These are phyloP conservation scores for Girardia tigrina DNA, from an alignment of 2,888 invertebrate species.

Conservation along the genomic window DNA sequence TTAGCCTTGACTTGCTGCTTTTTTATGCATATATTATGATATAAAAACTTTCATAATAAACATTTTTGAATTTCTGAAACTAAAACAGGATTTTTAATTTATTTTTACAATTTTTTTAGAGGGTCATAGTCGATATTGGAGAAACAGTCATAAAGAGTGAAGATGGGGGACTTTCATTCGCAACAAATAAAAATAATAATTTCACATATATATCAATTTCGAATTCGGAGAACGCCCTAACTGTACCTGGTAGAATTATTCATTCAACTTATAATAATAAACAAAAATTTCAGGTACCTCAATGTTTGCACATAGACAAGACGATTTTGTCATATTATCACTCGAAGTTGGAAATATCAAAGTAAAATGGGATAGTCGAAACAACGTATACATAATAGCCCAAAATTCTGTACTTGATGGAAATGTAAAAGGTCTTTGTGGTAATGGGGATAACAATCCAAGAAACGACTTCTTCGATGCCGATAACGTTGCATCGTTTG, in stretches of 20 bases:
- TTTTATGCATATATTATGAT: too few species aligned
- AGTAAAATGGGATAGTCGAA: slow-evolving; percentile 38
- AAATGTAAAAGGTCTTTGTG: slow-evolving; percentile 38
- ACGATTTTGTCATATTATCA: neutral
- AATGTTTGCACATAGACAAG: slow-evolving; percentile 1
- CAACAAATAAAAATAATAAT: neutral
- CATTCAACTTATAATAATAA: neutral
- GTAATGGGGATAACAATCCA: slow-evolving; percentile 38
- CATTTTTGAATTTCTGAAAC: neutral
- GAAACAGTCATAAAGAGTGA: neutral
- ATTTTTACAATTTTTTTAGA: neutral
- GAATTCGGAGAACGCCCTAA: neutral
- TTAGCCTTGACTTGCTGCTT: too few species aligned
- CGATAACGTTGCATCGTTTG: slow-evolving; percentile 37
- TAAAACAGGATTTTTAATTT: neutral
- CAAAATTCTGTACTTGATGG: slow-evolving; percentile 34
- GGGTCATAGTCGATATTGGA: neutral
- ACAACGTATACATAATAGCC: slow-evolving; percentile 37
- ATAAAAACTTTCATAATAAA: too few species aligned
- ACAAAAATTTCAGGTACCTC: neutral
- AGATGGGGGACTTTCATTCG: neutral
- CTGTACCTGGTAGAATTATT: neutral
- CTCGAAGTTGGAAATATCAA: slow-evolving; percentile 34
- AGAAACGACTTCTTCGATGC: slow-evolving; percentile 34
- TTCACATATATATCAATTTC: neutral